These are phyloP conservation scores for Geotrupes spiniger DNA, from an alignment of 2,888 invertebrate species.

Conservation along the genomic window DNA sequence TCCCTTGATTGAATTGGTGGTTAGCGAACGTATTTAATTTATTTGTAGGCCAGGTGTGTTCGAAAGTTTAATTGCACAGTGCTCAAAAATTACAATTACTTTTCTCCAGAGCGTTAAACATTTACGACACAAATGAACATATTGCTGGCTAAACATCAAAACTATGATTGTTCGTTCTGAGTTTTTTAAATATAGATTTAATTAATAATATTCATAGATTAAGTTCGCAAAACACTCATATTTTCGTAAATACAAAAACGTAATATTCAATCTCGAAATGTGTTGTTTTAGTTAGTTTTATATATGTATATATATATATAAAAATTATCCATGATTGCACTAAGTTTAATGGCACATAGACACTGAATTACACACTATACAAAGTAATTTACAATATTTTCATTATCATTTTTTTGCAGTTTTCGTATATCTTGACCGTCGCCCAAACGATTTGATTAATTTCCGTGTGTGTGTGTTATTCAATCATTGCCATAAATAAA, in stretches of 20 bases:
- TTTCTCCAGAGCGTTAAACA: neutral
- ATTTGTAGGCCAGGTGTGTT: neutral
- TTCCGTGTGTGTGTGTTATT: neutral
- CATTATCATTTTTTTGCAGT: conserved; percentile 1
- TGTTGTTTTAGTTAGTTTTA: neutral
- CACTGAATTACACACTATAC: conserved; percentile 18
- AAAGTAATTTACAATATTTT: conserved; percentile 20
- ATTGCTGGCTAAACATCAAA: conserved; percentile 36
- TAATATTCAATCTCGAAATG: neutral
- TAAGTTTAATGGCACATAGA: conserved; percentile 13
- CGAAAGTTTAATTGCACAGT: neutral
- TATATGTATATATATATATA: neutral
- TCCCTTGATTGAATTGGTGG: too few relatives aligned
- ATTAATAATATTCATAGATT: too few relatives aligned
- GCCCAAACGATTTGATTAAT: neutral
- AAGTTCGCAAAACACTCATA: neutral
- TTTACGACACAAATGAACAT: conserved; percentile 8
- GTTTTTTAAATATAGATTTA: conserved; percentile 1
- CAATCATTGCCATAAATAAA: neutral
- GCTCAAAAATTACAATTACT: neutral
- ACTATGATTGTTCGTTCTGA: conserved; percentile 34
- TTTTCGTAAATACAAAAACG: conserved; percentile 4
- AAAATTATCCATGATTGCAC: conserved; percentile 13
- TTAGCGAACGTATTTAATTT: too few relatives aligned
- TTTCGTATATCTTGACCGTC: neutral